phyloP scores from a whole-genome alignment of 2,888 invertebrate species.

The Opisthograptis luteolata region DNA sequence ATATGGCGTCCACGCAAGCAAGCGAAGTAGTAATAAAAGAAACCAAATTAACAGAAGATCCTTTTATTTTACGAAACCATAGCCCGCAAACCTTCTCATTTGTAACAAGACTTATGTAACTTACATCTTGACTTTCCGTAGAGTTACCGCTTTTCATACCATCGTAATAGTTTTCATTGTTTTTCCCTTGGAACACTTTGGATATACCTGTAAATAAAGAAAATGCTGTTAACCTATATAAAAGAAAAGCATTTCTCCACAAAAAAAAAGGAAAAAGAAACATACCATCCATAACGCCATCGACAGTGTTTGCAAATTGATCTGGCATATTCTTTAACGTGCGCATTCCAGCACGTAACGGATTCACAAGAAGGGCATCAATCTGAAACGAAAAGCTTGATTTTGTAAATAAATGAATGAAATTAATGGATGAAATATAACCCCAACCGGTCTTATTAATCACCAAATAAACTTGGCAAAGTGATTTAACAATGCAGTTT shows the following conservation, averaged over 20 bases:
- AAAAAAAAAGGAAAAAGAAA: too few species aligned
- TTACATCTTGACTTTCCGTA: slow-evolving; percentile 73
- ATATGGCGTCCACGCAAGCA: too few species aligned
- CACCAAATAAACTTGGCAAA: too few species aligned
- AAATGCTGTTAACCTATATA: background rate
- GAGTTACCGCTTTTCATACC: slow-evolving; percentile 63
- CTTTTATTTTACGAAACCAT: too few species aligned
- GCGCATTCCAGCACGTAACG: slow-evolving; percentile 92
- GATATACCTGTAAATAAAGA: slow-evolving; percentile 79
- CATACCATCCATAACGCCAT: slow-evolving; percentile 92
- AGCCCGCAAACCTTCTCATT: too few species aligned
- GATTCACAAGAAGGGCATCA: slow-evolving; percentile 89
- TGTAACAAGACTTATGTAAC: slow-evolving; percentile 29
- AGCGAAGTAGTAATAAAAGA: too few species aligned
- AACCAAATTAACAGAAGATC: too few species aligned
- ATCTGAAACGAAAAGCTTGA: slow-evolving; percentile 66
- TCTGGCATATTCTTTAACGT: slow-evolving; percentile 95
- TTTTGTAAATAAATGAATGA: background rate
- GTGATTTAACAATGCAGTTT: too few species aligned
- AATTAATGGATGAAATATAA: too few species aligned
- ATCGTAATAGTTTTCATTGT: slow-evolving; percentile 62
- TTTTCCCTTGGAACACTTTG: slow-evolving; percentile 88
- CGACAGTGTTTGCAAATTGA: slow-evolving; percentile 92
- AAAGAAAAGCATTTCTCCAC: background rate
- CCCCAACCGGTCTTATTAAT: too few species aligned